Evolutionary conservation across 1,140 invertebrate species (phyloP).

Genomic region (Rhopalosiphum padi): DNA sequence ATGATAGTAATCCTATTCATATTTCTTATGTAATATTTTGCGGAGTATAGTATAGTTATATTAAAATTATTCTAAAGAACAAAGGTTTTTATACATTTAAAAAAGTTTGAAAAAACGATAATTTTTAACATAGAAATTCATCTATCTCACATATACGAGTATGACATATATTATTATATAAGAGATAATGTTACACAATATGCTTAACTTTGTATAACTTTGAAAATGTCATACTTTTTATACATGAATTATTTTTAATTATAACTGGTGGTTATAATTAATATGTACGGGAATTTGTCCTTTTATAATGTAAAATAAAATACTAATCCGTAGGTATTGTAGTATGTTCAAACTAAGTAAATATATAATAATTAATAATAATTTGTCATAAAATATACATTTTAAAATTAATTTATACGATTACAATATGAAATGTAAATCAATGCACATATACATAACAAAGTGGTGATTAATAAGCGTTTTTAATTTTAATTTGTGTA

Average conservation of each 20-base stretch:
- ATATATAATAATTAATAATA: background rate
- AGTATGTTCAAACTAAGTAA: background rate
- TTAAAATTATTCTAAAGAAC: background rate
- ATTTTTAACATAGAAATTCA: background rate
- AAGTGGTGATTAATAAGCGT: background rate
- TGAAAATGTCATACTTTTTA: background rate
- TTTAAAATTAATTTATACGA: background rate
- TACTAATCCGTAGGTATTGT: background rate
- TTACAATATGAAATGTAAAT: background rate
- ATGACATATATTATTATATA: background rate
- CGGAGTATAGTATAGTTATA: background rate
- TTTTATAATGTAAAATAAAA: background rate
- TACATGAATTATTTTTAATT: constrained; percentile 6
- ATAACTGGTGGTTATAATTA: background rate
- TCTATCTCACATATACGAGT: background rate
- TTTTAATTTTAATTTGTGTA: background rate
- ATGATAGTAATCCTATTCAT: background rate
- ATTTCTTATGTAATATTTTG: background rate
- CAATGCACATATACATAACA: background rate
- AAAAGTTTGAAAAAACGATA: constrained; percentile 31
- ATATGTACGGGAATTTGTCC: background rate
- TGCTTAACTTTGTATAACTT: background rate
- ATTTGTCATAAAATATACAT: background rate
- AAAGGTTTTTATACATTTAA: background rate
- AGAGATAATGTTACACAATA: background rate